phyloP scores from a whole-genome alignment of 1,140 invertebrate species.

The Leptinotarsa undecemlineata region DNA sequence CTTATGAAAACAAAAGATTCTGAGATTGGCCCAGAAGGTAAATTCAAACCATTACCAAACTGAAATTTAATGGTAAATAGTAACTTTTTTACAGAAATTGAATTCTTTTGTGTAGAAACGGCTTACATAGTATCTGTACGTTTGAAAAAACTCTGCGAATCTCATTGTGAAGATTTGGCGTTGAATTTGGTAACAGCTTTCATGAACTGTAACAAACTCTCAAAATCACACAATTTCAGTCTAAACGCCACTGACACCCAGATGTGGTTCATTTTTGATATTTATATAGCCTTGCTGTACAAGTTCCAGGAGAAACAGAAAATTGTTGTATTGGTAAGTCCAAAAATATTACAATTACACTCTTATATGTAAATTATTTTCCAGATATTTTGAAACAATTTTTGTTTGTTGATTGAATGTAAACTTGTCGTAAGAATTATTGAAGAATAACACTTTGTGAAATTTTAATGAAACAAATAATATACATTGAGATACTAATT shows the following conservation, averaged over 20 bases:
- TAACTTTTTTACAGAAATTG: slow-evolving; percentile 48
- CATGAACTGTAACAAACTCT: slow-evolving; percentile 49
- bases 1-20: slow-evolving; percentile 44
- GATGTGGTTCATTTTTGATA: slow-evolving; percentile 53
- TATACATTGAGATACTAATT: no score
- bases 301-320: slow-evolving; percentile 46
- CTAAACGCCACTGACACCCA: slow-evolving; percentile 51
- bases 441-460: no score
- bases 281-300: slow-evolving; percentile 52
- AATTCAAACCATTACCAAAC: neutral
- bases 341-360: neutral
- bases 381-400: no score
- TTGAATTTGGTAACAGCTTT: slow-evolving; percentile 52
- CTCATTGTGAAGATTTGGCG: slow-evolving; percentile 53
- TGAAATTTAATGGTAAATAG: neutral
- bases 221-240: slow-evolving; percentile 46
- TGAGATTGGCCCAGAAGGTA: slow-evolving; percentile 47
- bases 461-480: no score
- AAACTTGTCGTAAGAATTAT: no score
- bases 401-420: no score
- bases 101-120: slow-evolving; percentile 52
- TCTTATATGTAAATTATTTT: no score
- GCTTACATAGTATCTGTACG: slow-evolving; percentile 53
- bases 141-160: slow-evolving; percentile 53
- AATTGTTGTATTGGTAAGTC: slow-evolving; percentile 47